A percentile compares a stretch with the other conserved stretches of the same genome.
These are phyloP conservation scores for Anoplius nigerrimus DNA, from an alignment of 2,888 invertebrate species.

Conservation along the genomic window DNA sequence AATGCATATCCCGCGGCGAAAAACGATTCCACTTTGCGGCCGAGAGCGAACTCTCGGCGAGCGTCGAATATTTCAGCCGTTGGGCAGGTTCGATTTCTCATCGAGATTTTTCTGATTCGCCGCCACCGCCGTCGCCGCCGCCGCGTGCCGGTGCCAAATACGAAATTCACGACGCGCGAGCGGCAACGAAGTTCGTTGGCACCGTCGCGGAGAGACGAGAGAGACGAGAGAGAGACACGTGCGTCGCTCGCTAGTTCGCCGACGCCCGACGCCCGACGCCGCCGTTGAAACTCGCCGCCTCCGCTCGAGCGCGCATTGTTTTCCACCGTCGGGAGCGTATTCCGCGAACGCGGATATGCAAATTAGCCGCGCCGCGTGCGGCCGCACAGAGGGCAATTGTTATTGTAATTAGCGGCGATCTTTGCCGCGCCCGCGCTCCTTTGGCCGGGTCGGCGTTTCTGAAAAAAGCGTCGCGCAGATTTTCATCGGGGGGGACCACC, in stretches of 20 bases:
- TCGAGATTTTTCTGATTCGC: too few species aligned
- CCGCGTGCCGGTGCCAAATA: too few species aligned
- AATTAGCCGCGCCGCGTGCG: constrained; percentile 16
- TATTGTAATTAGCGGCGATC: constrained; percentile 30
- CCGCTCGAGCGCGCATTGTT: constrained; percentile 26
- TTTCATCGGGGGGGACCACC: not conserved
- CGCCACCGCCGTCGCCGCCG: too few species aligned
- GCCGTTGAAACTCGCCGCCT: constrained; percentile 1
- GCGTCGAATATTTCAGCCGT: too few species aligned
- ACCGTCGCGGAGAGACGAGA: not conserved
- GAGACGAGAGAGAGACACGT: not conserved
- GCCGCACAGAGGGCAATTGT: constrained; percentile 11
- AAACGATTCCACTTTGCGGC: too few species aligned
- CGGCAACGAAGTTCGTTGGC: constrained; percentile 5
- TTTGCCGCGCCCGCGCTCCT: not conserved
- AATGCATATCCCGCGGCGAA: too few species aligned
- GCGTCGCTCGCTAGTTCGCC: not conserved
- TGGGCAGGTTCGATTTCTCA: too few species aligned
- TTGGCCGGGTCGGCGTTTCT: not conserved
- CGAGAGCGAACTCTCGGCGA: too few species aligned
- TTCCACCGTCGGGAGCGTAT: constrained; percentile 17
- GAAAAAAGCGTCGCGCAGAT: not conserved
- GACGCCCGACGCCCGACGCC: too few species aligned
- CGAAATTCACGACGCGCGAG: constrained; percentile 1
- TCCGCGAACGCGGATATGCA: constrained; percentile 31